Percentiles rank a stretch among this genome's conserved stretches.
These are phyloP conservation scores for Xestia c-nigrum DNA, from an alignment of 2,888 invertebrate species.

Conservation along the genomic window DNA sequence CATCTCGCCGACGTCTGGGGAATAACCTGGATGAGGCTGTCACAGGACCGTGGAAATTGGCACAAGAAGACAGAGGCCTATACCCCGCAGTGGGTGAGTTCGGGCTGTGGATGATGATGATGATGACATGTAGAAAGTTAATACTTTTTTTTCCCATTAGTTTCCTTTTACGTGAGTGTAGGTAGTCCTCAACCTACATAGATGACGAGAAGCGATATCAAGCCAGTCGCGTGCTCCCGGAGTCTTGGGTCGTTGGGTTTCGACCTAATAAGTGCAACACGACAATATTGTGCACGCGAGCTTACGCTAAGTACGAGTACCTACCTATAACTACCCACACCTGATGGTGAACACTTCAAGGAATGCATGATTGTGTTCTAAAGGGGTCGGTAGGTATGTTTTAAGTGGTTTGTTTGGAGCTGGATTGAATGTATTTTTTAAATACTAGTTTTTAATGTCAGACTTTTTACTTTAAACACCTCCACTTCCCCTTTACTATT, in stretches of 20 bases:
- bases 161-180: neutral
- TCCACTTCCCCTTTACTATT: too few relatives aligned
- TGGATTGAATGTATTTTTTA: too few relatives aligned
- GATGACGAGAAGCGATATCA: slow-evolving; percentile 15
- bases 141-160: neutral
- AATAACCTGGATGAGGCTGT: too few relatives aligned
- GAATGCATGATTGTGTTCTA: slow-evolving; percentile 9
- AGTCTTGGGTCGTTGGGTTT: neutral
- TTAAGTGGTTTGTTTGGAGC: neutral
- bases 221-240: slow-evolving; percentile 24
- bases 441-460: too few relatives aligned
- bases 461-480: too few relatives aligned
- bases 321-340: too few relatives aligned
- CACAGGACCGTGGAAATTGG: too few relatives aligned
- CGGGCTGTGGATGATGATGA: too few relatives aligned
- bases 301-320: slow-evolving; percentile 19
- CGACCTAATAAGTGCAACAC: slow-evolving; percentile 39
- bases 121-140: neutral
- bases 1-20: too few relatives aligned
- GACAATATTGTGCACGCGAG: slow-evolving; percentile 43
- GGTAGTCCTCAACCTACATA: slow-evolving; percentile 13
- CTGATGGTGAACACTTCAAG: slow-evolving; percentile 12
- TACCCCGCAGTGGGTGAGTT: too few relatives aligned
- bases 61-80: too few relatives aligned
- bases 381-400: neutral